Percentiles rank a stretch among this genome's conserved stretches.
Evolutionary conservation across 2,797 vertebrate genomes (phyloP).

Genomic region (Pterois miles): DNA sequence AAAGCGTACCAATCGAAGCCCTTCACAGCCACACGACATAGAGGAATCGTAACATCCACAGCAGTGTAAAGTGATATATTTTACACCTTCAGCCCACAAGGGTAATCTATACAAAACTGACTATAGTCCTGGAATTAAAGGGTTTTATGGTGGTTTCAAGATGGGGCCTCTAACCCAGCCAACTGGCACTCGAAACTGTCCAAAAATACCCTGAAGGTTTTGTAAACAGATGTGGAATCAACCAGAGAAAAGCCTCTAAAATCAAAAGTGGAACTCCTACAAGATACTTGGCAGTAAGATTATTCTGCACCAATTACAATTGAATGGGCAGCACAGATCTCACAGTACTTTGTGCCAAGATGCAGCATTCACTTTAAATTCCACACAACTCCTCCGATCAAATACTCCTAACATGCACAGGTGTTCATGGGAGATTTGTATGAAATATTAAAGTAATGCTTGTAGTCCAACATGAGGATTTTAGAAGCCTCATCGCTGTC

Average conservation of each 20-base stretch:
- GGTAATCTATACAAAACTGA: conserved; percentile 21
- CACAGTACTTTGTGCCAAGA: background rate
- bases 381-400: background rate
- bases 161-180: background rate
- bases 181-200: background rate
- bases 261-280: background rate
- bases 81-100: conserved; percentile 2
- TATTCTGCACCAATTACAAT: background rate
- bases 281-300: background rate
- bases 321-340: background rate
- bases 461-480: background rate
- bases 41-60: conserved; percentile 16
- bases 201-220: conserved; percentile 49
- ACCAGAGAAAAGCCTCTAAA: conserved; percentile 10
- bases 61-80: conserved; percentile 4
- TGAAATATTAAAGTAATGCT: conserved; percentile 17
- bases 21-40: background rate
- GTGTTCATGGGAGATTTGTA: background rate
- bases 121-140: conserved; percentile 26
- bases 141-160: conserved; percentile 24
- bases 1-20: conserved; percentile 16
- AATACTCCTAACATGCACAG: background rate
- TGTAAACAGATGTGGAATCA: conserved; percentile 51
- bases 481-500: conserved; percentile 4
- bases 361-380: conserved; percentile 7